Base-by-base conservation (phyloP, 1,140 invertebrate genomes). In the Drosophila virilis region DNA sequence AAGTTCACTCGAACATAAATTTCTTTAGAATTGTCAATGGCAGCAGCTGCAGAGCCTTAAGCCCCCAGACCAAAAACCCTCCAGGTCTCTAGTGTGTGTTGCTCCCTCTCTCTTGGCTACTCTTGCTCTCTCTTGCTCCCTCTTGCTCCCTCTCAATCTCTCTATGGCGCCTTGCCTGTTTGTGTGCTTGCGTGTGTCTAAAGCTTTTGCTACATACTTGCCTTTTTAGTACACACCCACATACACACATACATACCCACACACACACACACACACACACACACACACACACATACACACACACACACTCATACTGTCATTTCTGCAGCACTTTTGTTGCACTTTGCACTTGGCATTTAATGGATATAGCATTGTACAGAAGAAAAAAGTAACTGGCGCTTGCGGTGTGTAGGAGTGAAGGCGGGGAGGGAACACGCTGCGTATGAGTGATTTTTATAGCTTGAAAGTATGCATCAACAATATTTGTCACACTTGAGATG, bases 281-380 rank as follows among this genome's bases (percentile, higher is more conserved):
- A 22, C 2, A 3, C 22, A 1, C 22, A 22, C 22, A 22, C 22
- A 22, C 22, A 22, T 2, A 22, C 22, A 22, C 37, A 32, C 50
- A 68, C 51, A 22, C 33, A 46, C 13, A 37, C 45, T 15, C 48
- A 42, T 28, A 51, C 52, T 59, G 57, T 58, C 58, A 75, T 58
- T 74, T 69, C 43, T 66, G 60, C 60, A 75, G 57, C 76, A 75
- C 72, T 78, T 78, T 78, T 78, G 61, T 72, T 76, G 73, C 73
- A 75, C 75, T 78, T 78, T 75, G 72, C 75, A 78, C 76, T 78
- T 78, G 76, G 50, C 76, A 70, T 76, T 78, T 78, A 78, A 78
- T 78, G 76, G 67, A 66, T 70, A 60, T 60, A 59, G 67, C 51
- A 62, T 62, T 70, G 52, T 74, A 43, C 32, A 10, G 13, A 10